Percentiles rank a stretch among this genome's conserved stretches.
These are phyloP conservation scores for Aurelia aurita complex sp. Pacific DNA, from an alignment of 30 jellyfish, hydroid and myxozoan species.

Conservation along the genomic window DNA sequence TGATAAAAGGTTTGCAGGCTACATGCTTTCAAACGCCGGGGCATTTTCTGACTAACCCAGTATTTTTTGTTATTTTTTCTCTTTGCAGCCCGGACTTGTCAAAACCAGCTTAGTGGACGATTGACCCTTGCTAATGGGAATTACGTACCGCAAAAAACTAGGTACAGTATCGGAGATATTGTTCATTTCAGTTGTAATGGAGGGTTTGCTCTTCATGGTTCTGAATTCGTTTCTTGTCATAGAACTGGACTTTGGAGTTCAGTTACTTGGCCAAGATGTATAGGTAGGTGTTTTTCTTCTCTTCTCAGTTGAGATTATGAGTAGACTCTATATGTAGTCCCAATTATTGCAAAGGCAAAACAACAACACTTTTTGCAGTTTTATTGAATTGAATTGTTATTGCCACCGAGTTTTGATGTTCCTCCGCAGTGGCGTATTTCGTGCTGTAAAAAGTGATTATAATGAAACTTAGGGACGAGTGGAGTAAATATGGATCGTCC, in stretches of 20 bases:
- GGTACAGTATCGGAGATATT: slow-evolving; percentile 32
- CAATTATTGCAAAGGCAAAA: too few relatives aligned
- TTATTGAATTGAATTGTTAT: too few relatives aligned
- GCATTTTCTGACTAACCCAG: too few relatives aligned
- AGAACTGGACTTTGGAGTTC: slow-evolving; percentile 60
- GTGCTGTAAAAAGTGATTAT: too few relatives aligned
- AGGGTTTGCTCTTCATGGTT: slow-evolving; percentile 56
- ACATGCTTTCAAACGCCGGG: too few relatives aligned
- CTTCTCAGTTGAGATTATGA: not conserved
- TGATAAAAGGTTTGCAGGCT: too few relatives aligned
- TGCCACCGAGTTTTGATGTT: too few relatives aligned
- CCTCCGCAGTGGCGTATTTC: too few relatives aligned
- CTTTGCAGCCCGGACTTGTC: slow-evolving; percentile 35
- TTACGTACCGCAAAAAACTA: slow-evolving; percentile 11
- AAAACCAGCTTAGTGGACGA: slow-evolving; percentile 2
- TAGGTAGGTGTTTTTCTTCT: slow-evolving; percentile 13
- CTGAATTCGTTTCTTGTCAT: not conserved
- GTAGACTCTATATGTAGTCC: too few relatives aligned
- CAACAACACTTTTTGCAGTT: too few relatives aligned
- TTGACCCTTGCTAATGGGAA: slow-evolving; percentile 22
- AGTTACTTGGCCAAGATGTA: slow-evolving; percentile 55
- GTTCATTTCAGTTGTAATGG: slow-evolving; percentile 42
- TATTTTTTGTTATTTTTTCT: not conserved
- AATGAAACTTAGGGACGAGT: too few relatives aligned
- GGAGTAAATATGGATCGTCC: too few relatives aligned